These are phyloP conservation scores for Nomada ferruginata DNA, from an alignment of 2,888 invertebrate species.

Conservation along the genomic window DNA sequence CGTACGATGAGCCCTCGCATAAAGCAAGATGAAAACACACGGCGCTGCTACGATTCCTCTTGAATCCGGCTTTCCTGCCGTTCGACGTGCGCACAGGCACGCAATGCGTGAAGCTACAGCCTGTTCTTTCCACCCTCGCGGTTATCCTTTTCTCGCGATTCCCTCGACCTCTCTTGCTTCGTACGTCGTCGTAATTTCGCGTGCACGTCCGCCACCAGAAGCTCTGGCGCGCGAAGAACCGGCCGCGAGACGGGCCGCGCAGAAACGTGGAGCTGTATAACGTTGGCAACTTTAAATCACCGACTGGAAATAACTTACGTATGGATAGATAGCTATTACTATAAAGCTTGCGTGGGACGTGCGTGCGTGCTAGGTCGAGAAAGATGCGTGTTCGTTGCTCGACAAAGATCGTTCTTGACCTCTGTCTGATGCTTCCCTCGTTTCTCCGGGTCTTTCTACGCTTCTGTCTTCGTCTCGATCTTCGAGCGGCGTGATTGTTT, in stretches of 20 bases:
- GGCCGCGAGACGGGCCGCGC: constrained; percentile 19
- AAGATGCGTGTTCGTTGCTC: constrained; percentile 33
- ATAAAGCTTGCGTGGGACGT: constrained; percentile 67
- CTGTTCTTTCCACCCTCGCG: constrained; percentile 42
- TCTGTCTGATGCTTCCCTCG: constrained; percentile 37
- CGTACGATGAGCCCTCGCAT: constrained; percentile 40
- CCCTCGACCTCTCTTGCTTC: constrained; percentile 20
- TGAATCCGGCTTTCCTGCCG: constrained; percentile 50
- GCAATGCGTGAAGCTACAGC: constrained; percentile 60
- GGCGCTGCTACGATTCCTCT: constrained; percentile 54
- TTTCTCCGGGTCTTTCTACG: constrained; percentile 20
- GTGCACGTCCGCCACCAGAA: constrained; percentile 47
- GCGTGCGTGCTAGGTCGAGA: constrained; percentile 51
- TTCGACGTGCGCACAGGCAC: constrained; percentile 52
- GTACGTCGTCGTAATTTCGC: constrained; percentile 56
- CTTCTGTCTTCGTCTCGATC: constrained; percentile 35
- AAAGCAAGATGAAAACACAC: constrained; percentile 56
- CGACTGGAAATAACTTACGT: constrained; percentile 71
- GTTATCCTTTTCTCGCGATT: constrained; percentile 41
- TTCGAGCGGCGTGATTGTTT: constrained; percentile 18
- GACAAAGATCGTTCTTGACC: constrained; percentile 52
- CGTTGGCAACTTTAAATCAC: constrained; percentile 76
- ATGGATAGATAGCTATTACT: constrained; percentile 72
- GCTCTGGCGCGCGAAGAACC: constrained; percentile 25
- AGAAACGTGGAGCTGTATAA: constrained; percentile 58